Percentiles rank a stretch among this genome's conserved stretches.
Conservation (phyloP, 2,888 invertebrate genomes). For the Harpagoxenus sublaevis region DNA sequence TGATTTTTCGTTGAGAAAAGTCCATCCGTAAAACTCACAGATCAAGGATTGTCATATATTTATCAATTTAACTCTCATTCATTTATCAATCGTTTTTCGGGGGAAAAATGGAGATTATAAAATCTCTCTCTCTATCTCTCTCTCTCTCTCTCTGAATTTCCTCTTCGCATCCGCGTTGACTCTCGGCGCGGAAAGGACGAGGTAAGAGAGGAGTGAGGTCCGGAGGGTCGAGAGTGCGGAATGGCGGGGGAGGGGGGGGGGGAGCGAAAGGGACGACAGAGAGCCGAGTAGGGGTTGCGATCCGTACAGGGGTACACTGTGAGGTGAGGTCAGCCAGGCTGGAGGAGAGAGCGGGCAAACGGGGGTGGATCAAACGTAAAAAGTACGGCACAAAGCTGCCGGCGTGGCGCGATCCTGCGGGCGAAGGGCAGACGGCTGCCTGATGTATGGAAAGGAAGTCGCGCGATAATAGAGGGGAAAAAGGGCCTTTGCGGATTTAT, state of each 20-base stretch:
- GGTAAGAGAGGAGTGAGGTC: slow-evolving; percentile 63
- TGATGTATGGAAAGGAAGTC: slow-evolving; percentile 79
- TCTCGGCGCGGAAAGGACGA: slow-evolving; percentile 56
- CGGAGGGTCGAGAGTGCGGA: slow-evolving; percentile 26
- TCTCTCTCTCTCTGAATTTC: slow-evolving; percentile 20
- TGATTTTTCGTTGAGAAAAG: not conserved
- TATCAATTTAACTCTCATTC: slow-evolving; percentile 14
- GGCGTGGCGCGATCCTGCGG: slow-evolving; percentile 71
- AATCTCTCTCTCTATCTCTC: slow-evolving; percentile 12
- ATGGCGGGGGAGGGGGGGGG: slow-evolving; percentile 8
- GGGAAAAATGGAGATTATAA: not conserved
- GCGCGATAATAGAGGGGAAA: slow-evolving; percentile 73
- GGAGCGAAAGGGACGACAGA: slow-evolving; percentile 53
- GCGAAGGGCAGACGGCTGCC: slow-evolving; percentile 72
- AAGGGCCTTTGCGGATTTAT: slow-evolving; percentile 66
- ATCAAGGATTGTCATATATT: not conserved
- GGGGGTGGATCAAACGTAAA: slow-evolving; percentile 70
- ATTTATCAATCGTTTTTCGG: not conserved
- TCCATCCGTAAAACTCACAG: not conserved
- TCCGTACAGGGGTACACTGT: slow-evolving; percentile 52
- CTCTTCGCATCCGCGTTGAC: slow-evolving; percentile 5
- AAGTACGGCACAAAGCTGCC: slow-evolving; percentile 73
- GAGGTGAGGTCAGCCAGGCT: slow-evolving; percentile 66
- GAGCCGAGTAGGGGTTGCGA: slow-evolving; percentile 35
- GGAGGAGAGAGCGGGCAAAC: slow-evolving; percentile 50